Conservation (phyloP, 92 coral and sea anemone genomes). For the Epizoanthus stellaris region DNA sequence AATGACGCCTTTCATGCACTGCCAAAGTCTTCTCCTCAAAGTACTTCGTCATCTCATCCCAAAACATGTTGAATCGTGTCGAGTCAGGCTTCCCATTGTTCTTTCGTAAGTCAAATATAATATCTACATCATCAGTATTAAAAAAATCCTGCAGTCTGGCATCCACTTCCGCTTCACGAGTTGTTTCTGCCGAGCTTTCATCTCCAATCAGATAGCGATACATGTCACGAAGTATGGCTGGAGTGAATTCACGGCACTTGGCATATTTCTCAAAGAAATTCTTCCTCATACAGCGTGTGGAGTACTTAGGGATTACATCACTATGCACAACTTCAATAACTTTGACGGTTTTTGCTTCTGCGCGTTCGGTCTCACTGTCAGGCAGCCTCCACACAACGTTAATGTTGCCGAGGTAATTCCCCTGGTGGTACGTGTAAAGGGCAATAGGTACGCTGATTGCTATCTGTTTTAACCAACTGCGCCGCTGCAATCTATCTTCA, state of each 20-base stretch:
- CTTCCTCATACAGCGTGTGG: slow-evolving; percentile 18
- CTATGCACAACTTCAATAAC: background rate
- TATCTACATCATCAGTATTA: slow-evolving; percentile 1
- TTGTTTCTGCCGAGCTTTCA: slow-evolving; percentile 9
- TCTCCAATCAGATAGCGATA: slow-evolving; percentile 14
- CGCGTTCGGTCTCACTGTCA: too few relatives aligned
- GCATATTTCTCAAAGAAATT: slow-evolving; percentile 2
- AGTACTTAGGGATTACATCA: slow-evolving; percentile 11
- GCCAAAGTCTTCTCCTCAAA: slow-evolving; percentile 1
- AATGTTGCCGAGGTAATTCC: too few relatives aligned
- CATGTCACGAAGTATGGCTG: slow-evolving; percentile 4
- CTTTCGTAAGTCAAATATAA: slow-evolving; percentile 7
- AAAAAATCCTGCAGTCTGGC: background rate
- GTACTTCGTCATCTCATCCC: slow-evolving; percentile 3
- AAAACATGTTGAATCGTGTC: background rate
- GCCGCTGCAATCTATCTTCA: too few relatives aligned
- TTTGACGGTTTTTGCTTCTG: too few relatives aligned
- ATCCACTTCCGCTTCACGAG: background rate
- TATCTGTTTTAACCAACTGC: too few relatives aligned
- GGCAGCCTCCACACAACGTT: too few relatives aligned
- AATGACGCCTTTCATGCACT: slow-evolving; percentile 26
- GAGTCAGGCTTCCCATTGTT: slow-evolving; percentile 14
- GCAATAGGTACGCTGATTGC: too few relatives aligned
- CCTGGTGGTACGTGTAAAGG: too few relatives aligned
- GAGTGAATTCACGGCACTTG: background rate